Evolutionary conservation across 2,888 invertebrate species (phyloP).

Genomic region (Plusia festucae): DNA sequence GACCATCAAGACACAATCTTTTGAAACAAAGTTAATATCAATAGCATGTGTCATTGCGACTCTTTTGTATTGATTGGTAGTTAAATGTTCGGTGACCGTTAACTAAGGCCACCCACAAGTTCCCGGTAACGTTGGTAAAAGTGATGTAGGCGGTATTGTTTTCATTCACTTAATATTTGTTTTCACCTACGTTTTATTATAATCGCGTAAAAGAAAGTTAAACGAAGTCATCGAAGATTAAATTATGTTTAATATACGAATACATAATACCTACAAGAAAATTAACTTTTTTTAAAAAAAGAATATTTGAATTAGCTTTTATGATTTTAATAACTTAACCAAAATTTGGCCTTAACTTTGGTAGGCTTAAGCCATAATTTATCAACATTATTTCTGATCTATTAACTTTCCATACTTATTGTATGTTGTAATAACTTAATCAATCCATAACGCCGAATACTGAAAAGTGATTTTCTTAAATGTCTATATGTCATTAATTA

Average conservation of each 20-base stretch:
- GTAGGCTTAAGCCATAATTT: too few relatives aligned
- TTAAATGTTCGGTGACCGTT: slow-evolving; percentile 44
- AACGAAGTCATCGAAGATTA: neutral
- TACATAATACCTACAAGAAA: too few relatives aligned
- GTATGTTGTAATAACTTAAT: too few relatives aligned
- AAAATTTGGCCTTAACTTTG: too few relatives aligned
- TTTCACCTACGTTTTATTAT: slow-evolving; percentile 31
- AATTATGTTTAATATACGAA: neutral
- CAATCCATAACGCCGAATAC: too few relatives aligned
- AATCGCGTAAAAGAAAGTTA: slow-evolving; percentile 37
- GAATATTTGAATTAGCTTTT: too few relatives aligned
- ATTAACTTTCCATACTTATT: too few relatives aligned
- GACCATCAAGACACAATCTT: slow-evolving; percentile 13
- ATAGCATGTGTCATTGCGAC: slow-evolving; percentile 24
- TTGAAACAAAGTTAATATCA: slow-evolving; percentile 56
- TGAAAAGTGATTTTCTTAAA: too few relatives aligned
- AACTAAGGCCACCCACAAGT: slow-evolving; percentile 49
- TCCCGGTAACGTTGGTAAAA: slow-evolving; percentile 33
- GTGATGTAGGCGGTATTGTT: slow-evolving; percentile 47
- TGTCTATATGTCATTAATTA: too few relatives aligned
- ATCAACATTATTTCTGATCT: too few relatives aligned
- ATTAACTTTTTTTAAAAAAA: too few relatives aligned
- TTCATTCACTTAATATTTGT: slow-evolving; percentile 31
- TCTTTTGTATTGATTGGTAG: slow-evolving; percentile 37
- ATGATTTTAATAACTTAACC: too few relatives aligned